Evolutionary conservation across 2,797 vertebrate species (phyloP).

Genomic region (Poeciliopsis gracilis): DNA sequence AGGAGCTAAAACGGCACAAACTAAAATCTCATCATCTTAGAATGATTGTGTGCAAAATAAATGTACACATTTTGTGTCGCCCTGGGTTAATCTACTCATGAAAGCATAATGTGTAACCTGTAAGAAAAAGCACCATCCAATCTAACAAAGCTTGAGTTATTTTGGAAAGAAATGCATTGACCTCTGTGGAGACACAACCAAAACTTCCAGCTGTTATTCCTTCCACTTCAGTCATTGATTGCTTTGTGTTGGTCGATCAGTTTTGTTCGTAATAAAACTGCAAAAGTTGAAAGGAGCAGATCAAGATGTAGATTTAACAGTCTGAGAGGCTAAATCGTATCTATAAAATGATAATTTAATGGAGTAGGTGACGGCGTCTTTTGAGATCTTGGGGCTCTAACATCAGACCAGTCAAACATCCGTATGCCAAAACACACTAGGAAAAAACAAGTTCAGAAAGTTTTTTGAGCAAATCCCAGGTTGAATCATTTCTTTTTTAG

Average conservation of each 20-base stretch:
- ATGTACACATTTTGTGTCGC: no score
- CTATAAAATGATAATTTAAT: background rate
- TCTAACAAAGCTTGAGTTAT: background rate
- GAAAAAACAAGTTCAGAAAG: background rate
- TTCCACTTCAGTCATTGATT: background rate
- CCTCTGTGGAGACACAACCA: background rate
- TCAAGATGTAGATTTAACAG: background rate
- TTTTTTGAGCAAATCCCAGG: conserved; percentile 4
- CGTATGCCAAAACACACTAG: background rate
- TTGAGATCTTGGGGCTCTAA: background rate
- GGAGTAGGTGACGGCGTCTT: background rate
- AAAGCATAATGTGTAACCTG: no score
- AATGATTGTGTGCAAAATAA: no score
- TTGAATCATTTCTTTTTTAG: background rate
- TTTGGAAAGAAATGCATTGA: background rate
- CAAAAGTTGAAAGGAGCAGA: background rate
- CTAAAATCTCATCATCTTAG: no score
- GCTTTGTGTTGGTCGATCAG: background rate
- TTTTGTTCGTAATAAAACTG: background rate
- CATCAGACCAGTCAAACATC: background rate
- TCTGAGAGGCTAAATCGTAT: no score
- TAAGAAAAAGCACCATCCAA: background rate
- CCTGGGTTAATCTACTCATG: no score
- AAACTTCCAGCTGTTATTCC: background rate
- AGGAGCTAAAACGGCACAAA: no score